Percentiles rank a stretch among this genome's conserved stretches.
Conservation (phyloP, 1,140 invertebrate genomes). For the Delia radicum region DNA sequence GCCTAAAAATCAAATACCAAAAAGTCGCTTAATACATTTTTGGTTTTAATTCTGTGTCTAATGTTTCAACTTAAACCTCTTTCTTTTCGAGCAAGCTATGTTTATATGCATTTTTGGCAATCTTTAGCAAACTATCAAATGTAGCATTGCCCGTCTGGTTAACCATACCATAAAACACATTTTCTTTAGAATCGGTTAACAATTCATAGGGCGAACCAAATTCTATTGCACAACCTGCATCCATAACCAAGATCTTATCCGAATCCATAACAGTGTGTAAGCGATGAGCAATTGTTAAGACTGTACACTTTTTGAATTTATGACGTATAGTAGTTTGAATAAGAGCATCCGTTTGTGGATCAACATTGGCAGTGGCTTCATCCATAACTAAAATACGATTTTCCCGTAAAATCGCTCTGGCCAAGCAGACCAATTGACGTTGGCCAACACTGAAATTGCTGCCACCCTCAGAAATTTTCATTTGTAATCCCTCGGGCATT, state of each 20-base stretch:
- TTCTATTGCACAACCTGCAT: constrained; percentile 64
- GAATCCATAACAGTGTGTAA: constrained; percentile 76
- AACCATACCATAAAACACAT: constrained; percentile 65
- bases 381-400: constrained; percentile 74
- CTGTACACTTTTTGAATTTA: constrained; percentile 74
- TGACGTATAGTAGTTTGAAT: constrained; percentile 72
- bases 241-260: constrained; percentile 64
- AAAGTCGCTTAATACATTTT: too few species aligned
- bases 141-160: constrained; percentile 66
- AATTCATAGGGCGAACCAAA: constrained; percentile 66
- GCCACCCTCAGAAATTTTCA: constrained; percentile 73
- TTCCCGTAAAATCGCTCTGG: constrained; percentile 75
- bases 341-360: constrained; percentile 69
- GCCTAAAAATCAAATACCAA: too few species aligned
- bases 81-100: background rate
- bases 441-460: constrained; percentile 81
- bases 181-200: constrained; percentile 53
- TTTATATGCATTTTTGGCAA: constrained; percentile 61
- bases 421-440: constrained; percentile 75
- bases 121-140: constrained; percentile 61
- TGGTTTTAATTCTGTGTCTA: too few species aligned
- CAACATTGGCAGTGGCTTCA: constrained; percentile 74
- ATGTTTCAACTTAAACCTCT: too few species aligned
- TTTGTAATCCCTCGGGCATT: constrained; percentile 65
- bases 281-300: constrained; percentile 83